Conservation (phyloP, 1,140 invertebrate species). For the Tetramorium simillimum region DNA sequence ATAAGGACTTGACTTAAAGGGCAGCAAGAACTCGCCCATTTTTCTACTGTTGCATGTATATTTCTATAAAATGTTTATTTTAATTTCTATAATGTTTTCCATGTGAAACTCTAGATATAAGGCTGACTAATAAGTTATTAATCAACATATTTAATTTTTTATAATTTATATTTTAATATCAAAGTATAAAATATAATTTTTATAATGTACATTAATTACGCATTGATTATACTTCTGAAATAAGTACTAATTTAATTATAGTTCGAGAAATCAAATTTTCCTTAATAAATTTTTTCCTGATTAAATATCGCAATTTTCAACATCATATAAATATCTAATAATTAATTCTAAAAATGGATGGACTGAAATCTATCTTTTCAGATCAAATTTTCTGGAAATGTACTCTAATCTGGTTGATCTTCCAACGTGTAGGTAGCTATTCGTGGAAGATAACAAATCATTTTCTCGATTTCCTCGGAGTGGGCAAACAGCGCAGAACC, state of each 20-base stretch:
- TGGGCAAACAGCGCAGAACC: conserved; percentile 24
- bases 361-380: background rate
- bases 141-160: background rate
- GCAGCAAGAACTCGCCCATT: background rate
- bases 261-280: background rate
- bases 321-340: background rate
- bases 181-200: background rate
- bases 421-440: conserved; percentile 1
- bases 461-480: conserved; percentile 17
- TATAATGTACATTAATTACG: background rate
- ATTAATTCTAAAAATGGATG: background rate
- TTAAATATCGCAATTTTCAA: conserved; percentile 1
- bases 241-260: background rate
- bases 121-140: background rate
- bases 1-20: conserved; percentile 4
- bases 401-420: conserved; percentile 11
- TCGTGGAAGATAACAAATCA: conserved; percentile 42
- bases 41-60: background rate
- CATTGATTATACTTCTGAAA: background rate
- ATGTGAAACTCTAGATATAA: background rate
- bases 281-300: background rate
- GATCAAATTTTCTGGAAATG: background rate
- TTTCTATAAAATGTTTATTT: background rate
- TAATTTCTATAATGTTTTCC: background rate
- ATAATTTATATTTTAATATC: background rate